Evolutionary conservation across 2,888 invertebrate species (phyloP), one percentile per base, ranked within the genome.

Genomic region (Tenthredo mesomela): DNA sequence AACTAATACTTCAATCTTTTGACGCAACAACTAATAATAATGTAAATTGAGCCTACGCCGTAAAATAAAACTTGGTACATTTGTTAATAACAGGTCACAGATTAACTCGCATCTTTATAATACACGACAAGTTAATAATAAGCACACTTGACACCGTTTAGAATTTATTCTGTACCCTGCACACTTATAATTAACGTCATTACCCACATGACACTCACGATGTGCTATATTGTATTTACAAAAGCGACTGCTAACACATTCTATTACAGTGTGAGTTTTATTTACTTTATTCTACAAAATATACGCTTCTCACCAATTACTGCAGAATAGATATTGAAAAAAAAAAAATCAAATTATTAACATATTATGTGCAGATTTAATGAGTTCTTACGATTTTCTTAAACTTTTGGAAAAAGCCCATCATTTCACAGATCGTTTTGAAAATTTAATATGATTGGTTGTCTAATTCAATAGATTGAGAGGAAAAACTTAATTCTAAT

Each of bases 131-230:
- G 29, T 77, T 77, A 29, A 40, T 43, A 10, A 71, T 40, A 73
- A 12, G 40, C 9, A 50, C 29, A 21, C 50, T 50, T 77, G 75
- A 77, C 75, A 77, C 75, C 25, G 75, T 77, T 77, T 77, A 33
- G 33, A 77, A 50, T 77, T 77, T 54, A n/a, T 50, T 77, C 50
- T 54, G 25, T 54, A 77, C 29, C 67, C 7, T n/a, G 50, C 18
- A 18, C 15, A 33, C 47, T 0, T 54, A 29, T 77, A 77, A 77
- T 54, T 77, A 77, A 33, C 77, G 77, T 54, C 29, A 29, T 50
- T 77, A 29, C 71, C n/a, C 25, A 29, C 50, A 67, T 18, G 18
- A 18, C 67, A 33, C 15, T 67, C 33, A 18, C 29, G 33, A 6
- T 33, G 10, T 18, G 65, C 37, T 37, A 10, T 67, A 73, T 21